Evolutionary conservation across 2,888 invertebrate genomes (phyloP).

Genomic region (Tenthredo notha): DNA sequence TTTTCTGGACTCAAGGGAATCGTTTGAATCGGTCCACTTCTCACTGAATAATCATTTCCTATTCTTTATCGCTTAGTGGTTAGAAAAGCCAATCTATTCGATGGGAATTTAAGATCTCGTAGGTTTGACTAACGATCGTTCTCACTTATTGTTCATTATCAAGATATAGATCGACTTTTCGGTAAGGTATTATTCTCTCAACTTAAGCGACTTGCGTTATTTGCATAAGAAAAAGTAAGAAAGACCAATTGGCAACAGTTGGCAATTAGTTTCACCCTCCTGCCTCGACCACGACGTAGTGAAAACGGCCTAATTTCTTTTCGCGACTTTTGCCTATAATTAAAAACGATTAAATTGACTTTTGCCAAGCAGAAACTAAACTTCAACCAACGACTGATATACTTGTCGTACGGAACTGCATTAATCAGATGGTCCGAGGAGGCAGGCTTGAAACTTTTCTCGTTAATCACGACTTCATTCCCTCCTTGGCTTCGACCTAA

Average conservation of each 20-base stretch:
- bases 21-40: constrained; percentile 27
- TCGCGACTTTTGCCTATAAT: neutral
- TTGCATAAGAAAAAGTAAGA: neutral
- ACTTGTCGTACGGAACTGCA: constrained; percentile 32
- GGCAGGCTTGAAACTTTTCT: constrained; percentile 43
- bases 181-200: neutral
- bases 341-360: constrained; percentile 23
- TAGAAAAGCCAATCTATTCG: neutral
- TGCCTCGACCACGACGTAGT: neutral
- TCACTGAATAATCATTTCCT: constrained; percentile 47
- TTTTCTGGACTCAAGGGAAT: constrained; percentile 29
- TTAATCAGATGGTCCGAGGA: constrained; percentile 39
- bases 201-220: no score
- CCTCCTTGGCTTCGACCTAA: constrained; percentile 38
- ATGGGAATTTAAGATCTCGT: neutral
- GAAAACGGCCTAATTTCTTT: neutral
- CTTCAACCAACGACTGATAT: constrained; percentile 30
- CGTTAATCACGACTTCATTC: constrained; percentile 49
- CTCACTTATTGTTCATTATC: neutral
- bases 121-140: constrained; percentile 12
- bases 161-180: neutral
- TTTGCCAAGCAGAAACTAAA: constrained; percentile 29
- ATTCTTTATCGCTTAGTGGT: constrained; percentile 40
- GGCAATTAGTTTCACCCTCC: neutral
- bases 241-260: constrained; percentile 16